These are phyloP conservation scores for Verasper variegatus DNA, from an alignment of 2,113 vertebrate genomes.

Conservation along the genomic window DNA sequence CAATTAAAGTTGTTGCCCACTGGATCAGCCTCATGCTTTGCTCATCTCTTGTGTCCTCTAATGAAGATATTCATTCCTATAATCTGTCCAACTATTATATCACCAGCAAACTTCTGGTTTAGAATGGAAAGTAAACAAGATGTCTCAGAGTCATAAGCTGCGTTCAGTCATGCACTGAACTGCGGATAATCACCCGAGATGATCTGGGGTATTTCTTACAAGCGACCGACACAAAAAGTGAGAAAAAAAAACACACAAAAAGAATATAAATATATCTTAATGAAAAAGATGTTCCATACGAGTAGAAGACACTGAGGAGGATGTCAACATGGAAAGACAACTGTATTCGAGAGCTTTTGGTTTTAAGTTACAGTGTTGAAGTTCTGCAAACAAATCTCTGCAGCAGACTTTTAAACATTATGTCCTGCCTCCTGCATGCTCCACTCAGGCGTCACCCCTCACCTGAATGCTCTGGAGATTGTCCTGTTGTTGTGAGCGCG, in stretches of 20 bases:
- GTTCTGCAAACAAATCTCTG: too few species aligned
- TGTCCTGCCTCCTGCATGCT: too few species aligned
- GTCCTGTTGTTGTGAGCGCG: slow-evolving; percentile 1
- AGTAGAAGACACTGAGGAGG: too few species aligned
- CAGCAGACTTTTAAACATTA: too few species aligned
- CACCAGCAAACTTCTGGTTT: slow-evolving; percentile 45
- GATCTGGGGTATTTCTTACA: too few species aligned
- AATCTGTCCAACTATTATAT: slow-evolving; percentile 25
- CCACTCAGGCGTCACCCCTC: too few species aligned
- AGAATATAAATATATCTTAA: too few species aligned
- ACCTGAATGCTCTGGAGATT: not conserved
- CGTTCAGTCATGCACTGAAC: not conserved
- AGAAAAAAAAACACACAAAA: not conserved
- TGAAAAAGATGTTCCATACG: too few species aligned
- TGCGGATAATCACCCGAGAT: not conserved
- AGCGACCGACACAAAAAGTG: not conserved
- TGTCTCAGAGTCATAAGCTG: slow-evolving; percentile 3
- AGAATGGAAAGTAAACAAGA: slow-evolving; percentile 31
- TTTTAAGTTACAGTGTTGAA: too few species aligned
- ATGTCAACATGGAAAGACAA: too few species aligned
- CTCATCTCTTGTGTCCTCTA: slow-evolving; percentile 1
- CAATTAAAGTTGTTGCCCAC: not conserved
- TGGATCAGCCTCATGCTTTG: not conserved
- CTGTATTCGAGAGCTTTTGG: too few species aligned
- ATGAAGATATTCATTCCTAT: slow-evolving; percentile 4